These are phyloP conservation scores for Condylura cristata DNA, from an alignment of 2,113 vertebrate genomes.

Conservation along the genomic window DNA sequence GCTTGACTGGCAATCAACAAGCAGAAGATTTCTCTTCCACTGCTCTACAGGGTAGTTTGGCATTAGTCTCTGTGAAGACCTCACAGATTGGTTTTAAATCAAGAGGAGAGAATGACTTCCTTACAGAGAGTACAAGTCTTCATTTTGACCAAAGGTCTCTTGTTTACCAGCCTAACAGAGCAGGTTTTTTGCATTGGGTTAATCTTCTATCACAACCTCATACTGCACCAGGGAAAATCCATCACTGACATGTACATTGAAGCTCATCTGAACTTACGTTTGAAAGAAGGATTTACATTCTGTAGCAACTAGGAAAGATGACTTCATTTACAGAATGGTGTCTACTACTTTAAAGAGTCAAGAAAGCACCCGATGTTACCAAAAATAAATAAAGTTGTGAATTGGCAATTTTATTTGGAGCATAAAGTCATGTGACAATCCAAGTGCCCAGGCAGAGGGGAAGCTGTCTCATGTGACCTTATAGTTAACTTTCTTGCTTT, in stretches of 20 bases:
- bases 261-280: neutral
- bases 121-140: neutral
- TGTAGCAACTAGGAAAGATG: neutral
- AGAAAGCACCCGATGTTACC: neutral
- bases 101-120: neutral
- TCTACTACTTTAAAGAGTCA: constrained; percentile 17
- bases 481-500: constrained; percentile 10
- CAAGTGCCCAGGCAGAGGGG: neutral
- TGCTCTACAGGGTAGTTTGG: neutral
- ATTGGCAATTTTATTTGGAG: neutral
- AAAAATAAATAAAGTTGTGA: neutral
- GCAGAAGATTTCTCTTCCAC: neutral
- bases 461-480: neutral
- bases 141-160: neutral
- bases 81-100: neutral
- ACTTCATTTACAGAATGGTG: neutral
- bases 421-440: neutral
- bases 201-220: neutral
- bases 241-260: neutral
- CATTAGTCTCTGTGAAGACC: neutral
- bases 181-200: neutral
- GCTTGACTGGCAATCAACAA: neutral
- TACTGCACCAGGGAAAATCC: neutral
- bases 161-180: neutral
- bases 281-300: neutral